Base-by-base conservation (phyloP, 2,113 vertebrate genomes). In the Percopsis transmontana region DNA sequence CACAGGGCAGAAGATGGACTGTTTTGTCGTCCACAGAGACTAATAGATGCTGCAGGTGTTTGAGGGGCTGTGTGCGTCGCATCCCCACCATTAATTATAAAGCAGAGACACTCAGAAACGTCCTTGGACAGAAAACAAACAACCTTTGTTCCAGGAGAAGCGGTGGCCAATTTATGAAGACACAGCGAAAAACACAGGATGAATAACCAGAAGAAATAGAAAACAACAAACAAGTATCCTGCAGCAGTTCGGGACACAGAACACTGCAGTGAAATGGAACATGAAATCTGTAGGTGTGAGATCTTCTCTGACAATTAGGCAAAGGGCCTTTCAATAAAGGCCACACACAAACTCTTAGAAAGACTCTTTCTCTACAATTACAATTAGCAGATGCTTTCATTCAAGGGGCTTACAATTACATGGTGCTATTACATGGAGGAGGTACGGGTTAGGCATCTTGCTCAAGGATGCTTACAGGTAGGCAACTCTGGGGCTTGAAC, bases 71-170 rank as follows among this genome's bases (percentile, higher is more conserved):
- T 41, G 69, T 59, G 41, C 15, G 48, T 62, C 62, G 62, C 62
- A 64, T 62, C n/a, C 27, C 44, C 10, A 12, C 45, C 68, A 74
- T 85, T 80, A 68, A 81, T 86, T 81, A 81, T 72, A 56, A 66
- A 74, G 57, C 62, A 66, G 38, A 66, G 27, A 65, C 53, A 39
- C 45, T 62, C 54, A 24, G 39, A 24, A 62, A 58, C 12, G 68
- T 65, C 23, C 42, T 80, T 79, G 74, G 74, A 66, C 40, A 58
- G 63, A 51, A 74, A 80, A 71, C 64, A 66, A 76, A 82, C 59
- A 76, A 58, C 41, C 27, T 61, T 59, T 62, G 66, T 70, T 75
- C 50, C 48, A 19, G 27, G 62, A 77, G 73, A 42, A 68, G 77
- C 19, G 3, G 0, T 56, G 50, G 66, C 65, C 71, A 62, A 53